These are phyloP conservation scores for Patiria miniata DNA, from an alignment of 35 echinoderm and acorn worm species.

Conservation along the genomic window DNA sequence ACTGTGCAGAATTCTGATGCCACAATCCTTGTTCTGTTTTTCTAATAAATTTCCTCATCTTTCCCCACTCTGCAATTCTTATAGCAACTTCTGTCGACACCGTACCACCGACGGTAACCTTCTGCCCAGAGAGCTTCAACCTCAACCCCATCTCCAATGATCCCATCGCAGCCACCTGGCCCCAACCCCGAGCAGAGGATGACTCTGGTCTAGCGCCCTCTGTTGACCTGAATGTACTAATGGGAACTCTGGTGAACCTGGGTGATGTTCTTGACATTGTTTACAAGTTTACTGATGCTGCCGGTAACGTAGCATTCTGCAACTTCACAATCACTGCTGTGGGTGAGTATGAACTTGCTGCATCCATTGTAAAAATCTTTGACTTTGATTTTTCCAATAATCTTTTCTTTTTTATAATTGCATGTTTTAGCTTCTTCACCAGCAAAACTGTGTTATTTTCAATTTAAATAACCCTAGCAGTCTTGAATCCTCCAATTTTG, in stretches of 20 bases:
- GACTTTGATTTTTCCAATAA: no score
- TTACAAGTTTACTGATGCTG: slow-evolving; percentile 49
- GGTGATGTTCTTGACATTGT: slow-evolving; percentile 28
- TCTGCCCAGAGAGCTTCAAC: slow-evolving; percentile 36
- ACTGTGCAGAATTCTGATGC: no score
- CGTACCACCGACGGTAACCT: slow-evolving; percentile 24
- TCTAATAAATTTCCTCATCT: no score
- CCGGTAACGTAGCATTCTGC: slow-evolving; percentile 61
- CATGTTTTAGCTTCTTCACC: no score
- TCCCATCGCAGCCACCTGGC: slow-evolving; percentile 55
- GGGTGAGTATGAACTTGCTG: neutral
- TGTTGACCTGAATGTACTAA: slow-evolving; percentile 4
- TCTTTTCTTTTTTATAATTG: no score
- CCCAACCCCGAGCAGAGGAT: slow-evolving; percentile 43
- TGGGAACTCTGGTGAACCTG: slow-evolving; percentile 17
- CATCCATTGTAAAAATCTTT: no score
- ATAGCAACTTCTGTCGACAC: slow-evolving; percentile 26
- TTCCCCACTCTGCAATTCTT: neutral
- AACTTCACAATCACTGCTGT: slow-evolving; percentile 32
- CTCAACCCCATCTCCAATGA: slow-evolving; percentile 6
- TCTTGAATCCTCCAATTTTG: no score
- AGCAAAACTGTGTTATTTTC: no score
- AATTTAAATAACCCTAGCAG: no score
- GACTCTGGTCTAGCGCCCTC: slow-evolving; percentile 39
- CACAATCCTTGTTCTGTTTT: no score